Base-by-base conservation (phyloP, 2,797 vertebrate species). In the Rhinophrynus dorsalis region DNA sequence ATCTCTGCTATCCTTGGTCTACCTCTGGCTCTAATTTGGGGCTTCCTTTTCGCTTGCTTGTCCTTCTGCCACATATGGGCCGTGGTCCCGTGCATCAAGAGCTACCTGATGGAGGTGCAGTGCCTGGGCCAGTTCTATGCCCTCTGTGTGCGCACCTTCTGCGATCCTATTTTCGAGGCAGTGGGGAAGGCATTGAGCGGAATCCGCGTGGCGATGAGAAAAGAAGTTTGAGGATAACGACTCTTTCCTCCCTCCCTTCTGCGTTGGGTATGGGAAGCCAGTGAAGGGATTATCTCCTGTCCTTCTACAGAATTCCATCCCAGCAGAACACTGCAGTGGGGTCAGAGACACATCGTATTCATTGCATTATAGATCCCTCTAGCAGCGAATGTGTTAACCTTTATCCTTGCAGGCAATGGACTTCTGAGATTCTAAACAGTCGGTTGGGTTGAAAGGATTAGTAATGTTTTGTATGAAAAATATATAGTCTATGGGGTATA, bases 21-120 rank as follows among this genome's bases (percentile, higher is more conserved):
- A 6, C 79, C 79, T 0, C 35, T 76, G 1, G 77, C 79, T 4
- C 27, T 80, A 26, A 64, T 80, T 1, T 80, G 79, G 79, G 79
- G 79, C 27, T 80, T 79, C 63, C 57, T 76, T 30, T 80, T 77
- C 17, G 79, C 79, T 51, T 79, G 76, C 1, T 17, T 76, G 11
- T 77, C 79, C 11, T 80, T 79, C 62, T 77, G 74, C 40, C 79
- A 80, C 38, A 77, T 80, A 33, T 80, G 79, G 79, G 74, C 70
- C 1, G 77, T 70, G 1, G 64, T 80, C 13, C 79, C 79, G 9
- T 80, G 77, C 44, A 38, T 79, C 37, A 79, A 77, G 60, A 76
- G 77, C 58, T 77, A 76, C 65, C 58, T 79, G n/a, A 73, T 80
- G 24, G 79, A 78, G 26, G 48, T 80, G 24, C 75, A 80, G 42